These are phyloP conservation scores for Drosophila conformis DNA, from an alignment of 2,888 invertebrate species.

Conservation along the genomic window DNA sequence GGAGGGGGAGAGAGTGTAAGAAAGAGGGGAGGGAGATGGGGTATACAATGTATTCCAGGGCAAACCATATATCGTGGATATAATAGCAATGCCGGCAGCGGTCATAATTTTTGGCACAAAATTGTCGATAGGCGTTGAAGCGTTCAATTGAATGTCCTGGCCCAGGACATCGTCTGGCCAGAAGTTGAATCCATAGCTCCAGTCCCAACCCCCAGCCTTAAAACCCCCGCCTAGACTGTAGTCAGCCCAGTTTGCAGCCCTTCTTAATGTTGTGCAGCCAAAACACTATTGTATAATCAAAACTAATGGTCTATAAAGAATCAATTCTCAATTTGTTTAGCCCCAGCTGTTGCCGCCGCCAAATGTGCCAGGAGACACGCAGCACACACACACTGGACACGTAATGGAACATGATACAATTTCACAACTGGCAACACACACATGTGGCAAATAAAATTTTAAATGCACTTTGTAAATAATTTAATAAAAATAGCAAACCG, in stretches of 20 bases:
- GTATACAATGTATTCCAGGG: slow-evolving; percentile 13
- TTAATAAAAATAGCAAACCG: slow-evolving; percentile 48
- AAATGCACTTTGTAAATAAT: slow-evolving; percentile 69
- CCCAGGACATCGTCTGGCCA: slow-evolving; percentile 26
- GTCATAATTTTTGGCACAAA: slow-evolving; percentile 78
- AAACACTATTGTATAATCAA: slow-evolving; percentile 78
- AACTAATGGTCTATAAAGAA: slow-evolving; percentile 83
- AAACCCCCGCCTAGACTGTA: slow-evolving; percentile 11
- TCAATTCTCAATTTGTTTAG: slow-evolving; percentile 83
- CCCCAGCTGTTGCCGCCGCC: slow-evolving; percentile 68
- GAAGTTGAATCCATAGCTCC: not conserved
- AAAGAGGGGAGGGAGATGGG: not conserved
- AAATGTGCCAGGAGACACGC: slow-evolving; percentile 22
- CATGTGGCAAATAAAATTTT: slow-evolving; percentile 78
- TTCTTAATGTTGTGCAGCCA: slow-evolving; percentile 25
- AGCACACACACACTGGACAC: slow-evolving; percentile 35
- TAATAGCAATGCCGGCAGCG: slow-evolving; percentile 67
- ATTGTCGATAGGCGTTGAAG: slow-evolving; percentile 81
- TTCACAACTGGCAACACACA: slow-evolving; percentile 44
- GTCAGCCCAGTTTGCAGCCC: slow-evolving; percentile 5
- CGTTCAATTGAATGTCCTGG: slow-evolving; percentile 79
- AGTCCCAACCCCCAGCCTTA: slow-evolving; percentile 10
- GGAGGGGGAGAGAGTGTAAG: not conserved
- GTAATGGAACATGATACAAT: slow-evolving; percentile 14
- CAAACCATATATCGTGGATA: slow-evolving; percentile 72